phyloP scores from a whole-genome alignment of 1,140 invertebrate species.

The Laodelphax striatellus region DNA sequence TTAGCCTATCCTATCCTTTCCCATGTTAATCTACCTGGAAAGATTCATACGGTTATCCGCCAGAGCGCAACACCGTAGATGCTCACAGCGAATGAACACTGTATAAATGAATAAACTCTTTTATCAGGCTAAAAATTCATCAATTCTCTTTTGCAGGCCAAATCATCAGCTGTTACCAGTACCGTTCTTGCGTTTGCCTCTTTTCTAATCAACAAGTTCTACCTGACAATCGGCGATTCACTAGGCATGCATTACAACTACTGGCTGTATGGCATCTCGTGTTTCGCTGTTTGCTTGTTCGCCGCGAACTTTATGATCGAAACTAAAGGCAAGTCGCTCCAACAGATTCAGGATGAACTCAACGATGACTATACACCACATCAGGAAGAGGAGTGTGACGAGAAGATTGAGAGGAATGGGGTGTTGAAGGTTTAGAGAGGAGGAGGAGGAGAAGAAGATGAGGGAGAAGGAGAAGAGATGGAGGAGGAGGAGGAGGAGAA shows the following conservation, averaged over 20 bases:
- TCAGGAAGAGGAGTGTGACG: not conserved
- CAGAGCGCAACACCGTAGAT: too few species aligned
- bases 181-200: constrained; percentile 56
- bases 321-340: constrained; percentile 69
- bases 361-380: constrained; percentile 8
- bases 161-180: constrained; percentile 55
- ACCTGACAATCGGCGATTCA: constrained; percentile 38
- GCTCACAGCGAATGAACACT: too few species aligned
- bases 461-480: too few species aligned
- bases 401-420: too few species aligned
- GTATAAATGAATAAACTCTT: too few species aligned
- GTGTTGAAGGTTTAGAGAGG: too few species aligned
- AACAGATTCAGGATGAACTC: constrained; percentile 39
- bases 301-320: constrained; percentile 56
- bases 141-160: constrained; percentile 43
- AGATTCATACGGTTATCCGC: too few species aligned
- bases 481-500: too few species aligned
- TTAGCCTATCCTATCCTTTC: too few species aligned
- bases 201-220: constrained; percentile 61
- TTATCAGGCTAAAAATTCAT: not conserved
- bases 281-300: constrained; percentile 48
- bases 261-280: constrained; percentile 62
- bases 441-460: too few species aligned
- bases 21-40: too few species aligned
- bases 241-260: constrained; percentile 43